Evolutionary conservation across 2,888 invertebrate species (phyloP).

Genomic region (Syrphus vitripennis): DNA sequence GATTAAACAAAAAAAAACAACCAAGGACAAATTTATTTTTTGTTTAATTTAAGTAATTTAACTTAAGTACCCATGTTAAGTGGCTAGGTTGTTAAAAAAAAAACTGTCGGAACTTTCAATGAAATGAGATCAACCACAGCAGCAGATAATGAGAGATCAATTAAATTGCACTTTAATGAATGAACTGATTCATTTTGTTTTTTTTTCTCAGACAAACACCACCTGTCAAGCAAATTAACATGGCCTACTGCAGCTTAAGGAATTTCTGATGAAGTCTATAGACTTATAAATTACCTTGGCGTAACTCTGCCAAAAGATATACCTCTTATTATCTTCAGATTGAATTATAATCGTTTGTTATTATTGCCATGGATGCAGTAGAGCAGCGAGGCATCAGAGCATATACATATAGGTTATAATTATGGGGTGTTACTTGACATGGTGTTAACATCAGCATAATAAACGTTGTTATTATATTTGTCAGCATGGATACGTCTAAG

Average conservation of each 20-base stretch:
- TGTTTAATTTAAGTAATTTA: neutral
- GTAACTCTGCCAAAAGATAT: neutral
- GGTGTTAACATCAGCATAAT: conserved; percentile 17
- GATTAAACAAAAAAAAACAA: neutral
- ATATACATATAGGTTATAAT: too few relatives aligned
- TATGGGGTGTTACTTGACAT: conserved; percentile 7
- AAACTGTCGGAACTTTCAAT: conserved; percentile 4
- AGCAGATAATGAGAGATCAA: conserved; percentile 11
- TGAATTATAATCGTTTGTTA: conserved; percentile 3
- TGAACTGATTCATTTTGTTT: conserved; percentile 32
- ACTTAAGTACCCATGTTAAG: neutral
- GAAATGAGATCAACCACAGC: conserved; percentile 20
- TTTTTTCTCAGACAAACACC: neutral
- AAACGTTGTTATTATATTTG: conserved; percentile 11
- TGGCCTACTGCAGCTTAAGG: neutral
- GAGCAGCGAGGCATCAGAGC: neutral
- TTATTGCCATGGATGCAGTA: neutral
- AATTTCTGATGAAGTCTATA: neutral
- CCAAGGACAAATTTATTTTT: neutral
- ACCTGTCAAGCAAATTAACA: conserved; percentile 15
- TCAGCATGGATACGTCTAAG: neutral
- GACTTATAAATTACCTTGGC: neutral
- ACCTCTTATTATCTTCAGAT: neutral
- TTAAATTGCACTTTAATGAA: conserved; percentile 13
- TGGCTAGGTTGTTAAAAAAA: neutral